These are phyloP conservation scores for Cremastinae sp. DNA, from an alignment of 2,888 invertebrate species.

Conservation along the genomic window DNA sequence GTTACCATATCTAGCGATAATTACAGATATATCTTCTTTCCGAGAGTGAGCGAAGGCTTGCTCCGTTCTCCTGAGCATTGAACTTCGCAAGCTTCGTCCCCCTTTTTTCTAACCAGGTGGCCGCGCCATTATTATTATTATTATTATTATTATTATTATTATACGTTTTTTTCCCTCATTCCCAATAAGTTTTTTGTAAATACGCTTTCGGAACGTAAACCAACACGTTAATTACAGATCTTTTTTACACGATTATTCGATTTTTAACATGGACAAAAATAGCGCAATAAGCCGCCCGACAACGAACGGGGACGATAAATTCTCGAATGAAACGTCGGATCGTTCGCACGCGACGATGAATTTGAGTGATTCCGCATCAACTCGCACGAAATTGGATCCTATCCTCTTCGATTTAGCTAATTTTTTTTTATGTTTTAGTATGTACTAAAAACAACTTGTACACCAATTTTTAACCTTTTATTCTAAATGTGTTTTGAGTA, in stretches of 20 bases:
- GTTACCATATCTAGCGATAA: conserved; percentile 24
- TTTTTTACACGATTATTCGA: conserved; percentile 21
- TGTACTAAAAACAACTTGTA: too few relatives aligned
- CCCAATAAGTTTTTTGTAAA: conserved; percentile 15
- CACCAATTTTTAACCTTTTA: too few relatives aligned
- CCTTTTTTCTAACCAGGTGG: not conserved
- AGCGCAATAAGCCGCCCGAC: not conserved
- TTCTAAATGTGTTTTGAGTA: too few relatives aligned
- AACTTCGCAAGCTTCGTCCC: conserved; percentile 64
- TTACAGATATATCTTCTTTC: conserved; percentile 20
- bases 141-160: too few relatives aligned
- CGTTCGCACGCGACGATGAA: not conserved
- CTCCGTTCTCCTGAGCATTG: conserved; percentile 69
- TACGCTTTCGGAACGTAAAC: conserved; percentile 25
- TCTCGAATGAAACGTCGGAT: not conserved
- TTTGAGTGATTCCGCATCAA: not conserved
- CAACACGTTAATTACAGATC: conserved; percentile 33
- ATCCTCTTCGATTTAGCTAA: too few relatives aligned
- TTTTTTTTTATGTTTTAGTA: too few relatives aligned
- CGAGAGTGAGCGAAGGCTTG: conserved; percentile 60
- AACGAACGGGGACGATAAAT: not conserved
- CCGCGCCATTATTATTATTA: not conserved
- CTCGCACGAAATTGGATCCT: too few relatives aligned
- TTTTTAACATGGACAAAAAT: conserved; percentile 18
- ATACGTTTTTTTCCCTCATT: conserved; percentile 15